Percentiles rank a stretch among this genome's conserved stretches.
Conservation (phyloP, 2,797 vertebrate genomes). For the Takifugu ocellatus region DNA sequence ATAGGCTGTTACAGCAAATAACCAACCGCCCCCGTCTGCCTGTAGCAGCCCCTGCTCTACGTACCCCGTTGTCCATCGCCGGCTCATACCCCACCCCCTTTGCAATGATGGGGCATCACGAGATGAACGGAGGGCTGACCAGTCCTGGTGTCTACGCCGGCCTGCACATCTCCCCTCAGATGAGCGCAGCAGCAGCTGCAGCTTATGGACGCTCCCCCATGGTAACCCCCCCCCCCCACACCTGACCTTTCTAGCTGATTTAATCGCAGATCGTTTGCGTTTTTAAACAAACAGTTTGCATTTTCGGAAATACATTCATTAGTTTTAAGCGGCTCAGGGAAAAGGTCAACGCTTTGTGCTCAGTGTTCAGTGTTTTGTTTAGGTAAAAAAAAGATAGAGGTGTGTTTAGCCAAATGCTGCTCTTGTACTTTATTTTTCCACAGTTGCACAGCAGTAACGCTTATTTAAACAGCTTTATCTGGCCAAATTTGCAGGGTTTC, state of each 20-base stretch:
- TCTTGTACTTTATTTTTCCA: too few relatives aligned
- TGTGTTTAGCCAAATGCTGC: too few relatives aligned
- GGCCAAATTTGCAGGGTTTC: constrained; percentile 79
- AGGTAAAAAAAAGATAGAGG: too few relatives aligned
- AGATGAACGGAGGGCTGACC: constrained; percentile 92
- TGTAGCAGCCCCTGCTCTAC: constrained; percentile 84
- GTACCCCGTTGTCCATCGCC: constrained; percentile 93
- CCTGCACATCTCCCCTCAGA: constrained; percentile 96
- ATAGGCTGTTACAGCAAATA: not conserved
- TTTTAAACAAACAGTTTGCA: too few relatives aligned
- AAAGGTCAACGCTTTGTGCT: too few relatives aligned
- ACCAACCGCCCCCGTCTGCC: constrained; percentile 14
- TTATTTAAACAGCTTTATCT: constrained; percentile 21
- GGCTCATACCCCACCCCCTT: constrained; percentile 95
- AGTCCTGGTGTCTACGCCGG: constrained; percentile 94
- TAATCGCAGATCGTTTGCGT: not conserved
- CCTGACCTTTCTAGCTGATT: not conserved
- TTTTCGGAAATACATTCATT: not conserved
- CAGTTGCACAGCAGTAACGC: constrained; percentile 3
- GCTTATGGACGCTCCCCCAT: constrained; percentile 93
- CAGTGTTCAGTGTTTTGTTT: too few relatives aligned
- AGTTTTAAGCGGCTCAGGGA: constrained; percentile 1
- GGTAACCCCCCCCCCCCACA: constrained; percentile 65
- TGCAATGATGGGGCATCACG: constrained; percentile 95
- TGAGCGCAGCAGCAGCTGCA: constrained; percentile 91